A percentile compares a stretch with the other conserved stretches of the same genome.
These are phyloP conservation scores for Montipora sp. DNA, from an alignment of 64 coral and sea anemone genomes.

Conservation along the genomic window DNA sequence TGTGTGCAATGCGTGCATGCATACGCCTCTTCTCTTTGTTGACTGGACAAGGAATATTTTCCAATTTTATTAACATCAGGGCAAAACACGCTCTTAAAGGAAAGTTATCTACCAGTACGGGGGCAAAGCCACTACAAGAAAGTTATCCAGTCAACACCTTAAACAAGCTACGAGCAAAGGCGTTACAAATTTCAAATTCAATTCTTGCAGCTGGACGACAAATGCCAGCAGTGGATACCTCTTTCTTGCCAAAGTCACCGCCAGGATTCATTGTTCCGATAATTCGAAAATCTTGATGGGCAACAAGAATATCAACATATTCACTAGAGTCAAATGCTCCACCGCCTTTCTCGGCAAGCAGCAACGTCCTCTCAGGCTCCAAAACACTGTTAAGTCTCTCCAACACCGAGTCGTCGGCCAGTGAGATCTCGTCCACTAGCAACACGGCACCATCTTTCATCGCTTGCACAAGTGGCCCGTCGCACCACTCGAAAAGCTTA, in stretches of 20 bases:
- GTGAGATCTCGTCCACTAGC: slow-evolving; percentile 92
- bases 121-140: no score
- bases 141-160: no score
- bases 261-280: slow-evolving; percentile 99
- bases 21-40: background rate
- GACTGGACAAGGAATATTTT: no score
- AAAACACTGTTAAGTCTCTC: slow-evolving; percentile 97
- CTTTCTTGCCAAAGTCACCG: slow-evolving; percentile 98
- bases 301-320: slow-evolving; percentile 82
- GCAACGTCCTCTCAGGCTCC: slow-evolving; percentile 92
- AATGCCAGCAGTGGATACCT: slow-evolving; percentile 45
- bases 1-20: no score
- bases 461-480: slow-evolving; percentile 85
- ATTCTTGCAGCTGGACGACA: no score
- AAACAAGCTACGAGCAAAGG: no score
- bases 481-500: slow-evolving; percentile 98
- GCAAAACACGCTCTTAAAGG: no score
- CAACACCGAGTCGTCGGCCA: slow-evolving; percentile 96
- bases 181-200: no score
- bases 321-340: slow-evolving; percentile 43
- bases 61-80: no score
- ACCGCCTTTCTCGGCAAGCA: slow-evolving; percentile 93
- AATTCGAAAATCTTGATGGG: slow-evolving; percentile 78
- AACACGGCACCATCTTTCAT: slow-evolving; percentile 94
- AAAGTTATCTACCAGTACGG: no score